A percentile compares a stretch with the other conserved stretches of the same genome.
These are phyloP conservation scores for Cepaea hortensis DNA, from an alignment of 2,888 invertebrate species.

Conservation along the genomic window DNA sequence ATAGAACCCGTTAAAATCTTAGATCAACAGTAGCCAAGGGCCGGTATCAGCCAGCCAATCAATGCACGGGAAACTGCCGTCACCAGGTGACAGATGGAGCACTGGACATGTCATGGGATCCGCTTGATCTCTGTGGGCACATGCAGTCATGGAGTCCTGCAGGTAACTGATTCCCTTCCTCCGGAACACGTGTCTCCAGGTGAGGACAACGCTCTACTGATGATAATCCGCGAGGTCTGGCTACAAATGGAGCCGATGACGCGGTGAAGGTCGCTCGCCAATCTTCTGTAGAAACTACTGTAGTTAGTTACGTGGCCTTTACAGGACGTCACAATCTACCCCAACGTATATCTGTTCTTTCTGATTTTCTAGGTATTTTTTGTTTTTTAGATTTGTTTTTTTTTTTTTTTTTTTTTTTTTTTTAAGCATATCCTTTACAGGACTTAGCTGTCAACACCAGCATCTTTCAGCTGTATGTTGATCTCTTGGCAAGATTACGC, in stretches of 20 bases:
- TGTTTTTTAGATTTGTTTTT: no score
- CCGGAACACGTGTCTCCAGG: not conserved
- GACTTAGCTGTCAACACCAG: no score
- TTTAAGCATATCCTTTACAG: no score
- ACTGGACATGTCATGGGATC: conserved; percentile 18
- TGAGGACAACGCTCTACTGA: not conserved
- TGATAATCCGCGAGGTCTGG: not conserved
- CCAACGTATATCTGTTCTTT: no score
- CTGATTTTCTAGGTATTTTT: no score
- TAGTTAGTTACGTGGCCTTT: no score
- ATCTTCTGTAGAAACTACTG: no score
- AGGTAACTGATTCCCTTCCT: not conserved
- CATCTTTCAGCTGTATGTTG: no score
- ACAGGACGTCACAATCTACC: no score
- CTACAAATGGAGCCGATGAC: not conserved
- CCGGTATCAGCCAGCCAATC: conserved; percentile 5
- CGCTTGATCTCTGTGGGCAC: conserved; percentile 15
- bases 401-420: no score
- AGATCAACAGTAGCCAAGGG: conserved; percentile 21
- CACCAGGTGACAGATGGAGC: conserved; percentile 34
- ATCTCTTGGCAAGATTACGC: no score
- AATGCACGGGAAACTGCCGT: conserved; percentile 23
- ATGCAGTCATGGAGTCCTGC: not conserved
- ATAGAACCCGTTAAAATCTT: not conserved
- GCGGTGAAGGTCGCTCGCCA: no score